A percentile compares a stretch with the other conserved stretches of the same genome.
These are phyloP conservation scores for Empidonax alnorum DNA, from an alignment of 2,113 vertebrate species.

Conservation along the genomic window DNA sequence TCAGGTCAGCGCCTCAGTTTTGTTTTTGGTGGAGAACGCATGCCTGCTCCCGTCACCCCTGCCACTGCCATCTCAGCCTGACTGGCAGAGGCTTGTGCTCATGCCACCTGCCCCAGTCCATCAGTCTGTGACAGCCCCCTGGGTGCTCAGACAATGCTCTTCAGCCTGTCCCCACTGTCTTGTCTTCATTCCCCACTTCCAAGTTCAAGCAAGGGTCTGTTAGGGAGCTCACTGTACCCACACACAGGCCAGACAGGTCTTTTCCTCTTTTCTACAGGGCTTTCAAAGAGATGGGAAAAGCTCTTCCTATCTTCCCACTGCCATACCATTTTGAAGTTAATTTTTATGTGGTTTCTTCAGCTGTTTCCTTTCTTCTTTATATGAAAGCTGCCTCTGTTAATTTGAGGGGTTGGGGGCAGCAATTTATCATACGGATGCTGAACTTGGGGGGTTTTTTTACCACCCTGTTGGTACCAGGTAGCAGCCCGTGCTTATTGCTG, in stretches of 20 bases:
- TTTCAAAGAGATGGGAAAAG: neutral
- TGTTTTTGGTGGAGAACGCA: neutral
- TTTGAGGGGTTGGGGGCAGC: neutral
- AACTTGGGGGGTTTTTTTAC: neutral
- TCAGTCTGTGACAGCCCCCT: neutral
- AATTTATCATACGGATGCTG: neutral
- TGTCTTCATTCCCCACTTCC: neutral
- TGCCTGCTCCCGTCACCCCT: neutral
- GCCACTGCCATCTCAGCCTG: rapidly evolving
- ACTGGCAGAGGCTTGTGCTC: neutral
- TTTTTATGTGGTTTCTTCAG: neutral
- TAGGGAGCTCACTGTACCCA: rapidly evolving
- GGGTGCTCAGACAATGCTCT: neutral
- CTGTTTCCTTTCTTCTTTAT: neutral
- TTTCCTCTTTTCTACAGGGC: neutral
- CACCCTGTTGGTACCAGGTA: neutral
- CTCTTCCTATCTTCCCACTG: neutral
- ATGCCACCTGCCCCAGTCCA: neutral
- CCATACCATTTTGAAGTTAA: rapidly evolving
- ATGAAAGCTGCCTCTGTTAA: neutral
- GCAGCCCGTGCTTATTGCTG: neutral
- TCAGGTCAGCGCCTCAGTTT: neutral
- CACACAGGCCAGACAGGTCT: neutral
- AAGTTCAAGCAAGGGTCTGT: neutral
- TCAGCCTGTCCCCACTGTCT: neutral